phyloP scores from a whole-genome alignment of 1,140 invertebrate genomes.

The Plectus sambesii region DNA sequence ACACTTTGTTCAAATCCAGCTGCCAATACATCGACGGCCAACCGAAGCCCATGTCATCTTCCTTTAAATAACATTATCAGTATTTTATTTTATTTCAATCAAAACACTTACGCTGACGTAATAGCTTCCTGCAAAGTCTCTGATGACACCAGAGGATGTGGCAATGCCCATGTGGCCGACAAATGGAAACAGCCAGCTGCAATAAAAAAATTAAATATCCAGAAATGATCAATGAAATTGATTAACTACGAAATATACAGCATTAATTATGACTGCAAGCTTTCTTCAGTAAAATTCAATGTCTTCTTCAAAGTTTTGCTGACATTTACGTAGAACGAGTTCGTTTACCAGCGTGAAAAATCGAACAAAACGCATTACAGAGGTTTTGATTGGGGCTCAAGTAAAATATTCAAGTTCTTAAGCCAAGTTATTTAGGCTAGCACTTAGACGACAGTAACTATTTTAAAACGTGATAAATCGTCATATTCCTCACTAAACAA shows the following conservation, averaged over 20 bases:
- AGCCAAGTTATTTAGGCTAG: slow-evolving; percentile 20
- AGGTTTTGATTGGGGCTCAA: not conserved
- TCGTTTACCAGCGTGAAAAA: too few relatives aligned
- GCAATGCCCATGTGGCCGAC: slow-evolving; percentile 98
- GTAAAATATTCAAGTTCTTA: slow-evolving; percentile 2
- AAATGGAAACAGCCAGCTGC: slow-evolving; percentile 88
- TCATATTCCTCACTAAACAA: too few relatives aligned
- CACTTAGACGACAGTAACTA: not conserved
- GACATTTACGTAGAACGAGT: not conserved
- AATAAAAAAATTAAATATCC: slow-evolving; percentile 28
- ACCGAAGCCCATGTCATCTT: slow-evolving; percentile 96
- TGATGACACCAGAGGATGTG: slow-evolving; percentile 75
- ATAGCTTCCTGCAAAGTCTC: slow-evolving; percentile 95
- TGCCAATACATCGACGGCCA: slow-evolving; percentile 69
- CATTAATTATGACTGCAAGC: too few relatives aligned
- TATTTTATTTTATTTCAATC: slow-evolving; percentile 5
- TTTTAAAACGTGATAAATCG: slow-evolving; percentile 10
- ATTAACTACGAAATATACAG: too few relatives aligned
- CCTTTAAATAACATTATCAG: slow-evolving; percentile 48
- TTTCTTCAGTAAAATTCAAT: too few relatives aligned
- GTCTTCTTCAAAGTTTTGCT: not conserved
- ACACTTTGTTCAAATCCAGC: slow-evolving; percentile 60
- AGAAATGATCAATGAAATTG: slow-evolving; percentile 12
- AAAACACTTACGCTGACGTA: slow-evolving; percentile 62
- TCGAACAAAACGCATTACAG: too few relatives aligned